phyloP scores from a whole-genome alignment of 2,113 vertebrate species.

The Halcyon malimbica region DNA sequence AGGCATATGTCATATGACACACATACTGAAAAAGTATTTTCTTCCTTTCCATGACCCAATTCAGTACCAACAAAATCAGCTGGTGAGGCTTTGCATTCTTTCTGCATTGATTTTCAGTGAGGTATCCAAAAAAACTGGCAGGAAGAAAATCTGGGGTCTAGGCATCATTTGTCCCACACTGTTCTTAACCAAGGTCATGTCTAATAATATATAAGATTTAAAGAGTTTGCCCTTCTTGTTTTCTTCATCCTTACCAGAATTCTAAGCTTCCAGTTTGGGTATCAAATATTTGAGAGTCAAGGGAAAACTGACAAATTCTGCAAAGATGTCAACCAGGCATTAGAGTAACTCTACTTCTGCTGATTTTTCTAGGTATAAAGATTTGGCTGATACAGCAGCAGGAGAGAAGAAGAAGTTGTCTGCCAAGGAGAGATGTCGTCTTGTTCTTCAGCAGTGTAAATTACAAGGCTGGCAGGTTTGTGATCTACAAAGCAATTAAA shows the following conservation, averaged over 20 bases:
- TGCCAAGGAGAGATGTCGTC: conserved; percentile 83
- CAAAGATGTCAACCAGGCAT: neutral
- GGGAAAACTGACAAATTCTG: neutral
- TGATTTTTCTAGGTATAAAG: conserved; percentile 83
- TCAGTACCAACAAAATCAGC: neutral
- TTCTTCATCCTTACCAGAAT: neutral
- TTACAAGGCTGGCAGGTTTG: conserved; percentile 96
- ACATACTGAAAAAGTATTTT: neutral
- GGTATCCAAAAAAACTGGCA: neutral
- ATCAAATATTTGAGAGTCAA: neutral
- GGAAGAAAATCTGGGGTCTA: neutral
- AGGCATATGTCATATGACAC: neutral
- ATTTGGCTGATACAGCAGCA: conserved; percentile 79
- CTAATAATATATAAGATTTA: neutral
- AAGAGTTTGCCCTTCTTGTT: neutral
- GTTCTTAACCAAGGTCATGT: neutral
- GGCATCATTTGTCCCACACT: neutral
- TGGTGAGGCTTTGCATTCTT: neutral
- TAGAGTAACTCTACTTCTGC: conserved; percentile 22
- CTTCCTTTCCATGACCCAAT: neutral
- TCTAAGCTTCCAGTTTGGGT: neutral
- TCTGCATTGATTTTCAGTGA: neutral
- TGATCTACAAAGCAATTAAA: conserved; percentile 47
- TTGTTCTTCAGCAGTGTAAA: conserved; percentile 86
- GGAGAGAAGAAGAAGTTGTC: conserved; percentile 79